Conservation (phyloP, 2,113 vertebrate genomes). For the Anseranas semipalmata region DNA sequence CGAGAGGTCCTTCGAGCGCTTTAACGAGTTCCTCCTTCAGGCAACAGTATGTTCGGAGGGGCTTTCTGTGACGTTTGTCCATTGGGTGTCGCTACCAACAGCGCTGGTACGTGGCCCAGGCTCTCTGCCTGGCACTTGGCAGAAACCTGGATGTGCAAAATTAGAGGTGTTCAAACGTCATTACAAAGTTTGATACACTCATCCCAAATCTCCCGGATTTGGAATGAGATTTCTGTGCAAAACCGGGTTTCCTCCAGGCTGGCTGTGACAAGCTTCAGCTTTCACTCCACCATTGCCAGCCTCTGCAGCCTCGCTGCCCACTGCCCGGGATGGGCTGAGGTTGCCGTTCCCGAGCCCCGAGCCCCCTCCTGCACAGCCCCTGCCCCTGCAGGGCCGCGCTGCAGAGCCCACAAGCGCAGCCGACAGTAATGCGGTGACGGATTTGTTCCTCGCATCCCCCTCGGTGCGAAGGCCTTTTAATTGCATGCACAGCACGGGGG, state of each 20-base stretch:
- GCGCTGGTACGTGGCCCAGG: accelerated
- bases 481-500: accelerated
- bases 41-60: conserved; percentile 80
- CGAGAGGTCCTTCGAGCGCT: conserved; percentile 73
- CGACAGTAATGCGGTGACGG: background rate
- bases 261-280: background rate
- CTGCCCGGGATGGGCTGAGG: background rate
- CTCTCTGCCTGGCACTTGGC: background rate
- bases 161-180: accelerated
- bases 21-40: conserved; percentile 85
- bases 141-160: background rate
- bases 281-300: too few species aligned
- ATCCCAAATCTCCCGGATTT: background rate
- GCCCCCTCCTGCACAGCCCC: accelerated
- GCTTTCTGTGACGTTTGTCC: background rate
- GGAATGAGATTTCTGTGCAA: background rate
- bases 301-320: background rate
- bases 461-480: background rate
- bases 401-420: background rate
- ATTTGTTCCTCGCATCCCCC: background rate
- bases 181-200: background rate
- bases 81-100: accelerated
- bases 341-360: accelerated
- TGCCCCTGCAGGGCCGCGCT: accelerated
- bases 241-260: background rate